phyloP scores from a whole-genome alignment of 2,888 invertebrate genomes.

The Trisateles emortualis region DNA sequence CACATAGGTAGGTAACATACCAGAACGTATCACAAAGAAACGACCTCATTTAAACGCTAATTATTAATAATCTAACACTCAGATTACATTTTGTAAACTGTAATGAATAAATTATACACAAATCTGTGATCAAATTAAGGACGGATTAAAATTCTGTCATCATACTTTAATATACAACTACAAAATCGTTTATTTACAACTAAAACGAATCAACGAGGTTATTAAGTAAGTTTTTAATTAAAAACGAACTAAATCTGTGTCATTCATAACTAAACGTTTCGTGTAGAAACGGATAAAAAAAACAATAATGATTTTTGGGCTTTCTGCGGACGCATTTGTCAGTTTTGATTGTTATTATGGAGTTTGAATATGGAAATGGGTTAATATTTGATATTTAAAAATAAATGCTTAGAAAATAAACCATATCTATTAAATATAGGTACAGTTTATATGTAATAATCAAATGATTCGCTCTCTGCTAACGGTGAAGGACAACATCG shows the following conservation, averaged over 20 bases:
- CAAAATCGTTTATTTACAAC: slow-evolving; percentile 37
- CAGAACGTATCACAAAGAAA: not conserved
- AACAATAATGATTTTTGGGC: slow-evolving; percentile 70
- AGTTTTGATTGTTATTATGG: slow-evolving; percentile 45
- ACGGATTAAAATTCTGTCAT: slow-evolving; percentile 14
- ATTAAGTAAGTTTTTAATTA: slow-evolving; percentile 41
- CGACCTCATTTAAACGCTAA: not conserved
- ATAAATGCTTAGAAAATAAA: not conserved
- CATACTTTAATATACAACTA: not conserved
- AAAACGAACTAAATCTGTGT: slow-evolving; percentile 33
- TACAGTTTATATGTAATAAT: too few relatives aligned
- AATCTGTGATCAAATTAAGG: slow-evolving; percentile 3
- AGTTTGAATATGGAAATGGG: slow-evolving; percentile 34
- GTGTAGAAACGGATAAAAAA: slow-evolving; percentile 50
- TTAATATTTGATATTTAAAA: slow-evolving; percentile 2
- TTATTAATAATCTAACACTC: not conserved
- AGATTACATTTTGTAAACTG: slow-evolving; percentile 8
- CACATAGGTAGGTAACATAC: too few relatives aligned
- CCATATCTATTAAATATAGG: too few relatives aligned
- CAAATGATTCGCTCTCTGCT: too few relatives aligned
- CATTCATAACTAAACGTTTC: slow-evolving; percentile 40
- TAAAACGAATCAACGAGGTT: slow-evolving; percentile 45
- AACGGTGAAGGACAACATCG: too few relatives aligned
- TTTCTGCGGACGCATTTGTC: slow-evolving; percentile 69
- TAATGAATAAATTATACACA: slow-evolving; percentile 1